These are phyloP conservation scores for Cirrhinus mrigala DNA, from an alignment of 2,797 vertebrate species.

Conservation along the genomic window DNA sequence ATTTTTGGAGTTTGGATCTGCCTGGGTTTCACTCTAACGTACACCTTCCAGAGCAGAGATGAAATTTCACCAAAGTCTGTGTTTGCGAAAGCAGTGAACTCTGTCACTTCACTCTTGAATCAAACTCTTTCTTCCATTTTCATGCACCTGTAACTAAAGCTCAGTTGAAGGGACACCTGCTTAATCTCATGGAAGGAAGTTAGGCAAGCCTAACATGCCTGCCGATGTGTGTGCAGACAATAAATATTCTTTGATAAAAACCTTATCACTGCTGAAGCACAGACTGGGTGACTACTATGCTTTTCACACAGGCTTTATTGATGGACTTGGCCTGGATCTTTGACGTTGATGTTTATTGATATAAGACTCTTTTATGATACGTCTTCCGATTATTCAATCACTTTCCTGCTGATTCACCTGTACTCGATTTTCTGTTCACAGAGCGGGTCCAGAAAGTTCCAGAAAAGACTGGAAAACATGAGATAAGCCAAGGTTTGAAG, in stretches of 20 bases:
- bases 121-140: slow-evolving; percentile 37
- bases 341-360: slow-evolving; percentile 5
- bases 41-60: slow-evolving; percentile 15
- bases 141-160: slow-evolving; percentile 36
- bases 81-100: background rate
- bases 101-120: slow-evolving; percentile 33
- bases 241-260: slow-evolving; percentile 44
- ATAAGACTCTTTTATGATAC: slow-evolving; percentile 8
- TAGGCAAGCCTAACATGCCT: background rate
- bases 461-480: slow-evolving; percentile 8
- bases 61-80: slow-evolving; percentile 31
- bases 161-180: background rate
- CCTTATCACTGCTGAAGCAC: slow-evolving; percentile 49
- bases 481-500: background rate
- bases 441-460: background rate
- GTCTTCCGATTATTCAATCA: background rate
- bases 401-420: background rate
- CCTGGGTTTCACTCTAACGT: background rate
- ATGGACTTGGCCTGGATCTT: background rate
- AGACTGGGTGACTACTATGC: background rate
- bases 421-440: slow-evolving; percentile 13
- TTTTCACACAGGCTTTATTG: slow-evolving; percentile 28
- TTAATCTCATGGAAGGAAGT: slow-evolving; percentile 24
- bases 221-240: slow-evolving; percentile 21
- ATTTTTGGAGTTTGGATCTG: background rate